Conservation (phyloP, 2,888 invertebrate species). For the Gerris lacustris region DNA sequence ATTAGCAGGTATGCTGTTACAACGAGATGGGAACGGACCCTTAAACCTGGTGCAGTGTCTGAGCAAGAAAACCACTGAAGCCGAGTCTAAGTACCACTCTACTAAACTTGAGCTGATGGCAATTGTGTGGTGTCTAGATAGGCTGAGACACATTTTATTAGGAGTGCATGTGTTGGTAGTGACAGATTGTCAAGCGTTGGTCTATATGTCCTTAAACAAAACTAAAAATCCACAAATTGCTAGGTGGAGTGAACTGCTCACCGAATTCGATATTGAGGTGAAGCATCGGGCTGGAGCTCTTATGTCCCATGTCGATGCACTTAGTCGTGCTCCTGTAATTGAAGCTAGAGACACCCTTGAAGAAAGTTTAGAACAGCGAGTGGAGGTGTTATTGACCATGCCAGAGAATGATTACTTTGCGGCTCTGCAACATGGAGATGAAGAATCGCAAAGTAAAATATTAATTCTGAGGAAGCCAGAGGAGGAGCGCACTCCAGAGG, state of each 20-base stretch:
- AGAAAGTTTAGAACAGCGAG: background rate
- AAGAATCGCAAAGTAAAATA: background rate
- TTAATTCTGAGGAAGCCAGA: background rate
- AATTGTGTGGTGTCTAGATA: slow-evolving; percentile 19
- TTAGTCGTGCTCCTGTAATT: background rate
- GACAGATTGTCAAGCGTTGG: slow-evolving; percentile 30
- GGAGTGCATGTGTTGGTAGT: slow-evolving; percentile 26
- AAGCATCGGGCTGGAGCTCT: background rate
- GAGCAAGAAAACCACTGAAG: slow-evolving; percentile 27
- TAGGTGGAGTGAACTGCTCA: background rate
- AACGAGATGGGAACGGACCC: slow-evolving; percentile 21
- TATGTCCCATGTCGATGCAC: slow-evolving; percentile 6
- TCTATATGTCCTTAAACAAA: slow-evolving; percentile 26
- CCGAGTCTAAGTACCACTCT: slow-evolving; percentile 29
- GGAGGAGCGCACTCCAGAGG: background rate
- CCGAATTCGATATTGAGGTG: background rate
- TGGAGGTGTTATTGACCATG: background rate
- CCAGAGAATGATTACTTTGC: background rate
- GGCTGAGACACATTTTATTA: slow-evolving; percentile 23
- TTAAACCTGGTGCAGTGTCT: slow-evolving; percentile 28
- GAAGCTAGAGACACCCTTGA: background rate
- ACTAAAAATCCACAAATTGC: slow-evolving; percentile 13
- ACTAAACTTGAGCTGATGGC: slow-evolving; percentile 32
- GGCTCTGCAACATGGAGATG: background rate
- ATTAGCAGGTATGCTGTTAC: slow-evolving; percentile 28